These are phyloP conservation scores for Vidua chalybeata DNA, from an alignment of 2,113 vertebrate species.

Conservation along the genomic window DNA sequence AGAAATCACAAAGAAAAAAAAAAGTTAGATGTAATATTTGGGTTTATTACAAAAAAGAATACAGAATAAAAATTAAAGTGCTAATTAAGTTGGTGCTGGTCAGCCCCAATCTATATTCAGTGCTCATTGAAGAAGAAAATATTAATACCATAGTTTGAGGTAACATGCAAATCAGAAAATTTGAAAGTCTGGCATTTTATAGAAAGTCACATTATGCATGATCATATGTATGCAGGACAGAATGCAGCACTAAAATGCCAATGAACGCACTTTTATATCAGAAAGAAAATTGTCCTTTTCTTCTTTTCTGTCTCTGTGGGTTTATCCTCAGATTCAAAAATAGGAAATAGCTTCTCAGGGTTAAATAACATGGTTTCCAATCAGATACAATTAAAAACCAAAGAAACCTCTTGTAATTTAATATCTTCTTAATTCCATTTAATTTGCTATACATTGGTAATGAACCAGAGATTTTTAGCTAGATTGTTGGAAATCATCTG, in stretches of 20 bases:
- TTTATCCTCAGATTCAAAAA: neutral
- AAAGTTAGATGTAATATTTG: neutral
- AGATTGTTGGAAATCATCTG: neutral
- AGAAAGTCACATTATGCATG: neutral
- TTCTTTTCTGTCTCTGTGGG: neutral
- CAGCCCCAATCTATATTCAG: neutral
- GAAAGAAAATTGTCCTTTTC: neutral
- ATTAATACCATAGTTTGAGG: neutral
- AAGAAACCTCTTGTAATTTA: neutral
- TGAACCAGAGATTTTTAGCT: neutral
- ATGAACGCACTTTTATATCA: neutral
- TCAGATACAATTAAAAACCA: neutral
- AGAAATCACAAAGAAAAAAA: neutral
- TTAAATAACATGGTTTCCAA: neutral
- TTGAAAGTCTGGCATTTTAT: neutral
- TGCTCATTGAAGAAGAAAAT: neutral
- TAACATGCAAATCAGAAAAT: neutral
- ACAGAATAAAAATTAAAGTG: neutral
- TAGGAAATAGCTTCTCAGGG: neutral
- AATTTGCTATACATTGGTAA: neutral
- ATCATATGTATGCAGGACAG: neutral
- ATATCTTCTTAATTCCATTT: neutral
- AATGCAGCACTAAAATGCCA: neutral
- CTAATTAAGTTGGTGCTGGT: neutral
- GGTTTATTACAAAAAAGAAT: neutral